Base-by-base conservation (phyloP, 2,888 invertebrate genomes). In the Drosophila maculinotata region DNA sequence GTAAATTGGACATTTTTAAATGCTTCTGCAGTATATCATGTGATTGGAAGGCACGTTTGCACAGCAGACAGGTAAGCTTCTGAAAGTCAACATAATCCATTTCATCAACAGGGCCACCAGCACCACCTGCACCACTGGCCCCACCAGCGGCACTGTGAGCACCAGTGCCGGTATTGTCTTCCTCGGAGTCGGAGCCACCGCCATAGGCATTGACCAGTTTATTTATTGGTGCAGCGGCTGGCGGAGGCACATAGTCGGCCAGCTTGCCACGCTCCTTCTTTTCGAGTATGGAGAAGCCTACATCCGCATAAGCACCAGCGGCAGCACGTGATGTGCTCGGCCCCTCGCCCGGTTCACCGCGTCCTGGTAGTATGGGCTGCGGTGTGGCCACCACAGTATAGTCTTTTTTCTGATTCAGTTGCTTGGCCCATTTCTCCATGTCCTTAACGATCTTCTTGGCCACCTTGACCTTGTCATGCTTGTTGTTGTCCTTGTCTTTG, bases 401-500 rank as follows among this genome's bases (percentile, higher is more conserved):
- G 91, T 97, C 97, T 90, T 99, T 99, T 92, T 98, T 98, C 90
- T 99, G 98, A 90, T 99, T 99, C 71, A 99, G 92, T 9, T 97
- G 97, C 85, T 99, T 97, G 0, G 99, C 99, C 99, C 99, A 99
- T 54, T 94, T 91, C 69, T 94, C 94, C 94, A 94, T 94, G 76
- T 94, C 95, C 92, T 99, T 99, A 0, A 98, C 98, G 78, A 99
- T 98, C 91, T 98, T 98, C 90, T 99, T 98, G 4, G 99, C 99
- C 9, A 98, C 97, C 92, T 98, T 98, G 0, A 98, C 98, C 92
- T 98, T 98, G 83, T 98, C 98, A 65, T 96, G 96, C 81, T 97
- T 97, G 41, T 74, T 66, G 14, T 58, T 76, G 1, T 76, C 76
- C n/a, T 76, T 78, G 0, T 95, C 78, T 94, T 94, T 91, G 94